Evolutionary conservation across 2,113 vertebrate species (phyloP), one percentile per base, ranked within the genome.

Genomic region (Mugil cephalus): DNA sequence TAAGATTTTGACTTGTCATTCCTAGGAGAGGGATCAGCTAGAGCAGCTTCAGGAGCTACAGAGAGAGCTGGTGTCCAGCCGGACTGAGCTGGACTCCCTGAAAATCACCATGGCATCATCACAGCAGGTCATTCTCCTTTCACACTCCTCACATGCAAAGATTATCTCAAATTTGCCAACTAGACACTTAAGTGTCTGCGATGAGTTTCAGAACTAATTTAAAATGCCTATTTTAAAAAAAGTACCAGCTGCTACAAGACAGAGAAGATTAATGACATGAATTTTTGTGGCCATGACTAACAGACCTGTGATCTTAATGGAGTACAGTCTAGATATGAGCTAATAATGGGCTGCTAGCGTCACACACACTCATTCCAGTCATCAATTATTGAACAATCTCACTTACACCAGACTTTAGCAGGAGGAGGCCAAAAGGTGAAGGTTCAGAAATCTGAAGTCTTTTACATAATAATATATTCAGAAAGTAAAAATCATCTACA

Each of bases 1-100:
- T 15, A 34, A 50, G 15, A 14, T 60, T 52, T 54, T 43, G 10
- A 4, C 34, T 36, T 67, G 30, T 60, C 4, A 61, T 50, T 14
- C 0, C 51, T 86, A 99, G 97, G 96, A 95, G 51, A 92, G 93
- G 77, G 95, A 96, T 8, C 98, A 99, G 83, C 89, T 91, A 0
- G 94, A 97, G 54, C 92, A 96, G 75, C 85, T 99, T 40, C 96
- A 96, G 79, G 91, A 79, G 0, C 82, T 99, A 64, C 96, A 96
- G 89, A 94, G 85, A 48, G 97, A 99, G 85, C 93, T 98, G 48
- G 45, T 92, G 77, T 91, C 91, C 85, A 98, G 94, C 90, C 95
- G 92, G 60, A 91, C 92, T 50, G 96, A 97, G 84, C 89, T 98
- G 59, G 94, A 95, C 54, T 79, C 89, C 53, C 93, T 98, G 13